Evolutionary conservation across 2,888 invertebrate species (phyloP), one percentile per base, ranked within the genome.

Genomic region (Uropetala carovei): DNA sequence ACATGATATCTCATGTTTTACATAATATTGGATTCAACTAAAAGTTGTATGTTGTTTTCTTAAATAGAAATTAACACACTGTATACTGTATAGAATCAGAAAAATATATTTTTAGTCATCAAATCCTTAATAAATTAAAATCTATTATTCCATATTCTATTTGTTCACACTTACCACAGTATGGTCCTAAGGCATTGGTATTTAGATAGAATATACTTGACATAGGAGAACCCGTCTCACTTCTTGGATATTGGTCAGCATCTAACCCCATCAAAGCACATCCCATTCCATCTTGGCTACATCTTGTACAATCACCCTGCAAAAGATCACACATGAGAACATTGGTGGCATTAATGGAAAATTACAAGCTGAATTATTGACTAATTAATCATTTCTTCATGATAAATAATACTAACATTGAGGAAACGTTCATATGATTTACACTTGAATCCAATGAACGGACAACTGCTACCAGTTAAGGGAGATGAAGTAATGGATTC

Each of bases 401-500:
- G 1, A 5, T 43, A 43, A 43, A 43, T 5, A 43, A 1, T 43
- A 83, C 43, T 13, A 16, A 89, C 89, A 64, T 89, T 64, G 2
- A 89, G 43, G 68, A 89, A 89, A 64, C 64, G 43, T 16, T 64
- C 43, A 43, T 89, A 89, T 0, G 89, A 68, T 18, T 89, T 43
- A n/a, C 89, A 89, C n/a, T 8, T 30, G 89, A 89, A 89, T n/a
- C 60, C 59, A 13, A 89, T 43, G n/a, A 89, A 68, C 2, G 43
- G 89, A 5, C 89, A 89, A 94, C 94, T 93, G 93, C 94, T 83
- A 92, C 89, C 27, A n/a, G 84, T 27, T 57, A 84, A 92, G 22
- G 86, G 75, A n/a, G 81, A 92, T 18, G 56, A 68, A 9, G 84
- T n/a, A 16, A 92, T 92, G 93, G 94, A 94, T 94, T 93, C 93